These are phyloP conservation scores for Ursus arctos DNA, from an alignment of 2,113 vertebrate genomes.

Conservation along the genomic window DNA sequence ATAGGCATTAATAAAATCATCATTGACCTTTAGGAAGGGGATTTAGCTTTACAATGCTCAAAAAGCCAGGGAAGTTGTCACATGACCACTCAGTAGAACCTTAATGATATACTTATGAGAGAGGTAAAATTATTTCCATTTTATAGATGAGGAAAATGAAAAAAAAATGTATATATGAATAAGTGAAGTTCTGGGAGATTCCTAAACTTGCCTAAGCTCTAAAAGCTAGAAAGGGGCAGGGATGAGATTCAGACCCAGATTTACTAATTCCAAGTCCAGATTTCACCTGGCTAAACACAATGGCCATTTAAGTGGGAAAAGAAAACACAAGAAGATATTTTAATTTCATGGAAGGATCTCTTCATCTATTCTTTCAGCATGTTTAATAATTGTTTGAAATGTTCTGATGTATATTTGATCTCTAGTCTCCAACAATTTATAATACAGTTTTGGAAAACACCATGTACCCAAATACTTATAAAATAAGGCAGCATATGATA, in stretches of 20 bases:
- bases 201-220: background rate
- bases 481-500: background rate
- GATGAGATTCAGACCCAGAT: background rate
- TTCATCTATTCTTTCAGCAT: background rate
- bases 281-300: background rate
- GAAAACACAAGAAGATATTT: background rate
- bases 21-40: background rate
- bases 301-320: background rate
- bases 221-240: background rate
- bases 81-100: background rate
- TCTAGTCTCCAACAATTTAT: background rate
- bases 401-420: background rate
- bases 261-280: background rate
- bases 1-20: background rate
- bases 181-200: background rate
- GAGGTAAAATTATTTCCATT: background rate
- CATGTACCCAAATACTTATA: background rate
- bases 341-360: background rate
- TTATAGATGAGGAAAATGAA: background rate
- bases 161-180: no score
- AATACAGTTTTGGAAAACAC: background rate
- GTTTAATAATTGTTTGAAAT: background rate
- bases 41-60: background rate
- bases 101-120: background rate
- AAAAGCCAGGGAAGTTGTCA: background rate